A percentile compares a stretch with the other conserved stretches of the same genome.
These are phyloP conservation scores for Drosophila biarmipes DNA, from an alignment of 1,140 invertebrate genomes.

Conservation along the genomic window DNA sequence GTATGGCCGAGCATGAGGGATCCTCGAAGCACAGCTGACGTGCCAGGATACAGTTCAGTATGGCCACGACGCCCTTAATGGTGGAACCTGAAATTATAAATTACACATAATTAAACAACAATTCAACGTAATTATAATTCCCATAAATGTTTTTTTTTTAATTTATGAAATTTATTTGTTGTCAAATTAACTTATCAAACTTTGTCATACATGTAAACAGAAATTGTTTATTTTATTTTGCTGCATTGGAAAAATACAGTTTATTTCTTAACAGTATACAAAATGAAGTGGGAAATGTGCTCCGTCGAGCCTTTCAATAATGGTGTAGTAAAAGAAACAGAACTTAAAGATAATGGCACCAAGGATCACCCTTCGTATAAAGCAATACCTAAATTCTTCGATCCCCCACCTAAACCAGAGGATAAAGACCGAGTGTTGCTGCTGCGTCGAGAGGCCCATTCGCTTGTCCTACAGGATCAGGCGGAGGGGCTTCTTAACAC, in stretches of 20 bases:
- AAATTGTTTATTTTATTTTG: constrained; percentile 5
- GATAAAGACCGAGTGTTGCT: constrained; percentile 91
- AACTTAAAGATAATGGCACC: no score
- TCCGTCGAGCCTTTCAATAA: constrained; percentile 38
- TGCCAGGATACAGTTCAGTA: constrained; percentile 93
- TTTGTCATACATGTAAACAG: not conserved
- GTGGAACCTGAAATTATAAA: constrained; percentile 88
- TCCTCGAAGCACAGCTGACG: constrained; percentile 94
- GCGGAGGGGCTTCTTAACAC: constrained; percentile 93
- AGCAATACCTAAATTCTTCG: constrained; percentile 91
- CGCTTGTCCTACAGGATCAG: constrained; percentile 93
- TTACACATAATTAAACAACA: not conserved
- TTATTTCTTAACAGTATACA: not conserved
- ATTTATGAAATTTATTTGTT: not conserved
- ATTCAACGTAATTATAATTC: no score
- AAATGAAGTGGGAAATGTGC: constrained; percentile 62
- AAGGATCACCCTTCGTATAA: constrained; percentile 62
- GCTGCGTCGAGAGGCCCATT: constrained; percentile 93
- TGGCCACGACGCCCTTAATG: constrained; percentile 90
- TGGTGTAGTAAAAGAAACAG: not conserved
- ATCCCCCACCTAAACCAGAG: constrained; percentile 90
- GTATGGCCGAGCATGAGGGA: constrained; percentile 93
- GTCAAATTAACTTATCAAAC: not conserved
- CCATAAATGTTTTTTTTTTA: not conserved
- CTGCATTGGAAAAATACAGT: not conserved